Percentiles rank a stretch among this genome's conserved stretches.
Conservation (phyloP, 2,113 vertebrate species). For the Lepus timidus region DNA sequence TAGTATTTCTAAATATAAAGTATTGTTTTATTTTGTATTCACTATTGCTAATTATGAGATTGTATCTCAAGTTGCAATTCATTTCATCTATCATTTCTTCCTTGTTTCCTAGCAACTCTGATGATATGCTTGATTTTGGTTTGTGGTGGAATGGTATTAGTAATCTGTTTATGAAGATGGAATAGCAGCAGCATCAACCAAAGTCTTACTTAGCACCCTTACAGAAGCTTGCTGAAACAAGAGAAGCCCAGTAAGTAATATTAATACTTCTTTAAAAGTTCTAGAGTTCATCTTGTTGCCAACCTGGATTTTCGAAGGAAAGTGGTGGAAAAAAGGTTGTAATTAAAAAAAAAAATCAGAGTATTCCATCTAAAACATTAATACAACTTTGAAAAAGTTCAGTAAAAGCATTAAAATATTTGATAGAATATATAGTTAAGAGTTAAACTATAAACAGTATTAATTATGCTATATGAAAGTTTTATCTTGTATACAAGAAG, state of each 20-base stretch:
- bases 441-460: background rate
- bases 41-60: too few species aligned
- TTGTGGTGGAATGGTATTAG: too few species aligned
- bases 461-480: background rate
- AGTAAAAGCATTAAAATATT: background rate
- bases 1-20: background rate
- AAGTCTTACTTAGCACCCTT: too few species aligned
- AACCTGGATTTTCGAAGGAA: background rate
- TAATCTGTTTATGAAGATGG: too few species aligned
- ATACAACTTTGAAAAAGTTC: background rate
- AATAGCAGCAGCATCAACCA: too few species aligned
- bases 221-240: too few species aligned
- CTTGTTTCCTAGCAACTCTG: too few species aligned
- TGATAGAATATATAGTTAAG: background rate
- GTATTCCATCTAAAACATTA: background rate
- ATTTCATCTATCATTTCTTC: too few species aligned
- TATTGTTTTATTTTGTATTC: too few species aligned
- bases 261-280: background rate
- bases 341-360: background rate
- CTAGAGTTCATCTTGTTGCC: too few species aligned
- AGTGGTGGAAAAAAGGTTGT: background rate
- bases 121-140: too few species aligned
- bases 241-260: background rate
- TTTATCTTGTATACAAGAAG: background rate
- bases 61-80: too few species aligned